Percentiles rank a stretch among this genome's conserved stretches.
Conservation (phyloP, 2,888 invertebrate genomes). For the Chrysopilus asiliformis region DNA sequence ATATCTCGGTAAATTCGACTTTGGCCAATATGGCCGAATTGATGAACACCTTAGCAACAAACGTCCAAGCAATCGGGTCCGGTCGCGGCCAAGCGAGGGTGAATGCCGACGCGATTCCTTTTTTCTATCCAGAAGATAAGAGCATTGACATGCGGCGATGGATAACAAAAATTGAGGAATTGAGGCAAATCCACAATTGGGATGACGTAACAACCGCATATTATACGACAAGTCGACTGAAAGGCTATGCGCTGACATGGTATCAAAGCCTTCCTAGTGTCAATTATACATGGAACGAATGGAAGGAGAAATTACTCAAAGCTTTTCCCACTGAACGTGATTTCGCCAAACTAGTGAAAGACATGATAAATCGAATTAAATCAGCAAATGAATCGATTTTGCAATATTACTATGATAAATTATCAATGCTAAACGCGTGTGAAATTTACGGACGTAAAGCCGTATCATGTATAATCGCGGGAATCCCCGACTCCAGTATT, state of each 20-base stretch:
- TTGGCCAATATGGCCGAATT: too few relatives aligned
- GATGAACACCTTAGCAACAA: too few relatives aligned
- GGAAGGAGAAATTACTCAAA: constrained; percentile 8
- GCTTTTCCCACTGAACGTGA: constrained; percentile 9
- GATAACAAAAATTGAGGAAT: constrained; percentile 9
- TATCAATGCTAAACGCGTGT: constrained; percentile 7
- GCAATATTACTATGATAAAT: constrained; percentile 10
- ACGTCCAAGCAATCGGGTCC: too few relatives aligned
- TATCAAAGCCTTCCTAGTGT: constrained; percentile 10
- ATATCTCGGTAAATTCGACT: too few relatives aligned
- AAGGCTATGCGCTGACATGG: constrained; percentile 7
- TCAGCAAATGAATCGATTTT: constrained; percentile 6
- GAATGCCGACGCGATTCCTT: constrained; percentile 8
- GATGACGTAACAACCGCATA: constrained; percentile 8
- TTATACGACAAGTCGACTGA: constrained; percentile 6
- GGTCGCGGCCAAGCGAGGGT: too few relatives aligned
- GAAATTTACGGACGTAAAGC: constrained; percentile 4
- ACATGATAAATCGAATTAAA: constrained; percentile 7
- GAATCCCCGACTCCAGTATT: constrained; percentile 7
- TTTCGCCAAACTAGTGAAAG: constrained; percentile 5
- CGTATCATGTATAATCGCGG: constrained; percentile 9
- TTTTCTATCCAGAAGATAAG: constrained; percentile 9
- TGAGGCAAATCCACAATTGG: constrained; percentile 9
- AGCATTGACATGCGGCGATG: constrained; percentile 5
- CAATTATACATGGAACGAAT: constrained; percentile 8